These are phyloP conservation scores for Galendromus occidentalis DNA, from an alignment of 1,140 invertebrate species.

Conservation along the genomic window DNA sequence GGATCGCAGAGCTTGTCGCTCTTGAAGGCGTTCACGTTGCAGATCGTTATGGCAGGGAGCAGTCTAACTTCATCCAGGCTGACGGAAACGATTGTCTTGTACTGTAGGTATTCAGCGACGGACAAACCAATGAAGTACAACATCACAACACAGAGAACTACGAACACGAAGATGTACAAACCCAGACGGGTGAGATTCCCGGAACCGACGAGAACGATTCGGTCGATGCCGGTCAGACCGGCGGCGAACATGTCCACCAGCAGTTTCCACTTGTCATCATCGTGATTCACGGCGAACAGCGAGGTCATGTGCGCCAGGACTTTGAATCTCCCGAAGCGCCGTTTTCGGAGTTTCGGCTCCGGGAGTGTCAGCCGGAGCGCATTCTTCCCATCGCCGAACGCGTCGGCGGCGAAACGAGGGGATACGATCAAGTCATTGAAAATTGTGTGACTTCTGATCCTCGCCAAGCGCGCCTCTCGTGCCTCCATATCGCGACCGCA, in stretches of 20 bases:
- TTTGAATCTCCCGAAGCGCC: background rate
- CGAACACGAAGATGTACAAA: background rate
- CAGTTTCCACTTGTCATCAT: background rate
- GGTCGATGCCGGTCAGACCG: background rate
- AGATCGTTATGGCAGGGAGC: background rate
- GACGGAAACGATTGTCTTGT: background rate
- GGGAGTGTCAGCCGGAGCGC: background rate
- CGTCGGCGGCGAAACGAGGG: too few species aligned
- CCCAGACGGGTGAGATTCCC: background rate
- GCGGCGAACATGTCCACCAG: background rate
- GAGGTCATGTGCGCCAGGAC: background rate
- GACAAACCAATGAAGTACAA: background rate
- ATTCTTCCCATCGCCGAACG: too few species aligned
- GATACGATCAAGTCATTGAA: too few species aligned
- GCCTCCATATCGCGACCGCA: too few species aligned
- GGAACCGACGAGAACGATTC: background rate
- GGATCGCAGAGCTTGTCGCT: background rate
- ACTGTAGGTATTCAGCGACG: background rate
- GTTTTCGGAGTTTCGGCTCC: background rate
- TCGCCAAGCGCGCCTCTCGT: too few species aligned
- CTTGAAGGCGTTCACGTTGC: background rate
- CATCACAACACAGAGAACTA: background rate
- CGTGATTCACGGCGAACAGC: background rate
- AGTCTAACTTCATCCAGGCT: background rate
- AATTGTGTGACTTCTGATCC: too few species aligned